Evolutionary conservation across 1,140 invertebrate species (phyloP).

Genomic region (Diploscapter pachys): DNA sequence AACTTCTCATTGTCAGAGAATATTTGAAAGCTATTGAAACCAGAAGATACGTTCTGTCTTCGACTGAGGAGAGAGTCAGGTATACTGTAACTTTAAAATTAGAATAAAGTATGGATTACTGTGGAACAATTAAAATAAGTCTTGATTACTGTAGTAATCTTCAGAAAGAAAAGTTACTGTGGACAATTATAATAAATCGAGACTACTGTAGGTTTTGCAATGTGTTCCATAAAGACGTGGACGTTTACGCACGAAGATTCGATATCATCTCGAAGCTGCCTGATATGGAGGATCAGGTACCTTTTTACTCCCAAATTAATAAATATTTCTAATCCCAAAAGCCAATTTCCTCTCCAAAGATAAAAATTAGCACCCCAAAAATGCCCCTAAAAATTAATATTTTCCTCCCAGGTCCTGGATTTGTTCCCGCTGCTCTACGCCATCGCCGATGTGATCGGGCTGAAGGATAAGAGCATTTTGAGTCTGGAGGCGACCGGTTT

Average conservation of each 20-base stretch:
- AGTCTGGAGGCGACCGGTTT: constrained; percentile 35
- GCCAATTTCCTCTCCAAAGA: no score
- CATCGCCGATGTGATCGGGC: constrained; percentile 30
- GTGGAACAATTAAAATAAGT: no score
- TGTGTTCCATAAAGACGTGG: no score
- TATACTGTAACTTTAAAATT: no score
- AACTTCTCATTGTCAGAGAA: constrained; percentile 38
- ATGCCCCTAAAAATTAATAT: neutral
- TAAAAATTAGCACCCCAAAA: neutral
- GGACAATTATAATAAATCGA: no score
- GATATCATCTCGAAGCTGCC: no score
- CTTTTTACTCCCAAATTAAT: neutral
- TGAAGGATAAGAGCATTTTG: constrained; percentile 34
- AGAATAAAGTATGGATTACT: no score
- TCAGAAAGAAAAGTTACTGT: no score
- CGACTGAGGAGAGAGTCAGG: neutral
- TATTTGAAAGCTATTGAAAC: constrained; percentile 41
- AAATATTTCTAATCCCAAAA: no score
- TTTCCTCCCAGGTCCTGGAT: constrained; percentile 5
- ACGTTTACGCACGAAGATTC: no score
- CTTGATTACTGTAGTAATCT: no score
- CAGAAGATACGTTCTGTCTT: neutral
- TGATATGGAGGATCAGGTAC: constrained; percentile 22
- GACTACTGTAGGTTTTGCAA: no score
- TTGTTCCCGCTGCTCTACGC: constrained; percentile 24